Conservation (phyloP, 2,888 invertebrate species). For the Pherbina coryleti region DNA sequence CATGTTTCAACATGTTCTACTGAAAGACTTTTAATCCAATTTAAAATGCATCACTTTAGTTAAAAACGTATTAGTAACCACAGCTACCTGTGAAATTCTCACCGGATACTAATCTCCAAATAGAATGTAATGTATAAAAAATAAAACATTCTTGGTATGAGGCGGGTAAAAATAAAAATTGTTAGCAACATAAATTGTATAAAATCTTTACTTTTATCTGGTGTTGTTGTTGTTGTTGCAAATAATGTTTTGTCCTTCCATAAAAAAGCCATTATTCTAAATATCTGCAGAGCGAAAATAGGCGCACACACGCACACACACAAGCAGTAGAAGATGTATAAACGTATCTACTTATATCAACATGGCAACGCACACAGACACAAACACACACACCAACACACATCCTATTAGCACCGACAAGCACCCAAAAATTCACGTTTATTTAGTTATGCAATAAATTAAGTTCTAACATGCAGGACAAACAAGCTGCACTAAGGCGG, state of each 20-base stretch:
- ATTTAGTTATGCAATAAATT: slow-evolving; percentile 31
- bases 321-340: not conserved
- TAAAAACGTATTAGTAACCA: slow-evolving; percentile 1
- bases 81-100: not conserved
- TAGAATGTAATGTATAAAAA: not conserved
- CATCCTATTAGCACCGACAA: not conserved
- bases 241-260: slow-evolving; percentile 8
- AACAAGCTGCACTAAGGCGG: slow-evolving; percentile 2
- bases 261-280: slow-evolving; percentile 22
- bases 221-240: not conserved
- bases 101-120: not conserved
- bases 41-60: slow-evolving; percentile 23
- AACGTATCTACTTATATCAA: not conserved
- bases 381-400: not conserved
- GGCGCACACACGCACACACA: not conserved
- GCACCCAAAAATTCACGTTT: slow-evolving; percentile 21
- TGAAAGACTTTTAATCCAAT: slow-evolving; percentile 19
- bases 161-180: not conserved
- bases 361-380: not conserved
- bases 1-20: not conserved
- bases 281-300: not conserved
- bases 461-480: slow-evolving; percentile 23
- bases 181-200: not conserved
- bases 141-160: not conserved
- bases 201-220: slow-evolving; percentile 18